These are phyloP conservation scores for Drosophila nr. medialis DNA, from an alignment of 2,888 invertebrate genomes.

Conservation along the genomic window DNA sequence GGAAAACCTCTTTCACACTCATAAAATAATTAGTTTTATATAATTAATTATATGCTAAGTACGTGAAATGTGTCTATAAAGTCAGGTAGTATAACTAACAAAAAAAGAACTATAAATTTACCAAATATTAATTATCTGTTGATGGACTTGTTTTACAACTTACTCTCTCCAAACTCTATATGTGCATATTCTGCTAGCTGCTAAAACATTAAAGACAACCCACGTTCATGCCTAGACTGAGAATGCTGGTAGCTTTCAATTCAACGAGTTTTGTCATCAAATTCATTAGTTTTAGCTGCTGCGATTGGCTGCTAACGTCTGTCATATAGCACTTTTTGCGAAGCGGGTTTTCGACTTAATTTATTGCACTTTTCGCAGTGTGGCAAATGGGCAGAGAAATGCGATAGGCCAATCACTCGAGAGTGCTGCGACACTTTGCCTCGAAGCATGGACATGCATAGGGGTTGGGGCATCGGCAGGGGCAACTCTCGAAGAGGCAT, in stretches of 20 bases:
- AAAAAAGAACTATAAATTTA: neutral
- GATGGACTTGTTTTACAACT: neutral
- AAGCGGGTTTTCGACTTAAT: conserved; percentile 48
- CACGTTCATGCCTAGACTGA: conserved; percentile 36
- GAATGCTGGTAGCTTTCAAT: conserved; percentile 64
- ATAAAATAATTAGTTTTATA: neutral
- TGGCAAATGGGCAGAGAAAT: conserved; percentile 73
- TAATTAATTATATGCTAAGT: neutral
- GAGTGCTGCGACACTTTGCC: conserved; percentile 67
- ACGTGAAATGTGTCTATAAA: neutral
- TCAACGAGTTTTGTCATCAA: conserved; percentile 77
- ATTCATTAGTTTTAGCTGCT: conserved; percentile 62
- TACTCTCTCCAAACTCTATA: neutral
- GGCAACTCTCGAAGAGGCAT: conserved; percentile 56
- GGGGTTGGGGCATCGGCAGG: neutral
- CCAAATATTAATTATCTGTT: conserved; percentile 1
- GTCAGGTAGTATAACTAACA: neutral
- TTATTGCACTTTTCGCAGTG: conserved; percentile 71
- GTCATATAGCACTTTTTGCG: conserved; percentile 22
- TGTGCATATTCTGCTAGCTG: conserved; percentile 18
- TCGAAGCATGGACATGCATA: neutral
- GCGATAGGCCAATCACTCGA: conserved; percentile 77
- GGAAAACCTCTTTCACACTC: neutral
- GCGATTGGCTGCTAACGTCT: conserved; percentile 35
- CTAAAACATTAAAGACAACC: conserved; percentile 27